Percentiles rank a stretch among this genome's conserved stretches.
phyloP scores from a whole-genome alignment of 2,888 invertebrate species.

The Coleophora flavipennella region DNA sequence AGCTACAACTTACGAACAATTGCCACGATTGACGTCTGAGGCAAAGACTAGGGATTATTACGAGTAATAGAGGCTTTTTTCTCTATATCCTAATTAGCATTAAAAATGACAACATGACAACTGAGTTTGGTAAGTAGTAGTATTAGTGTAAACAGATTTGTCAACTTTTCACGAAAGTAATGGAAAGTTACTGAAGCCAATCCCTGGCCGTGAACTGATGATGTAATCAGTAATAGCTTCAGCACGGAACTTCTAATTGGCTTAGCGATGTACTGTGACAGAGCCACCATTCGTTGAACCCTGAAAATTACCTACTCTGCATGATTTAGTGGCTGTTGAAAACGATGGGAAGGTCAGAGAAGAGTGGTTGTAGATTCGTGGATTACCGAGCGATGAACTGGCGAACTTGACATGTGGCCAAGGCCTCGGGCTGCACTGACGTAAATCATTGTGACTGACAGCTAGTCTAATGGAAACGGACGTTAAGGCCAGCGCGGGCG shows the following conservation, averaged over 20 bases:
- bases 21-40: too few relatives aligned
- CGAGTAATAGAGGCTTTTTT: too few relatives aligned
- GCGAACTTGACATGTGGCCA: conserved; percentile 33
- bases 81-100: too few relatives aligned
- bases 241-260: conserved; percentile 15
- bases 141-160: too few relatives aligned
- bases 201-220: background rate
- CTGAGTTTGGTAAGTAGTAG: too few relatives aligned
- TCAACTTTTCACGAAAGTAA: too few relatives aligned
- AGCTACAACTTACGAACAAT: too few relatives aligned
- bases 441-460: conserved; percentile 32
- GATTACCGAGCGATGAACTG: conserved; percentile 23
- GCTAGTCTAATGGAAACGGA: conserved; percentile 10
- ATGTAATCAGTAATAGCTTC: conserved; percentile 13
- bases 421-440: conserved; percentile 18
- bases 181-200: too few relatives aligned
- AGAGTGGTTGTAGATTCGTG: background rate
- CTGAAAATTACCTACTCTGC: background rate
- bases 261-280: conserved; percentile 15
- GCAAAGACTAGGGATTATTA: too few relatives aligned
- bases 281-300: background rate
- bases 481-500: background rate
- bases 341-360: too few relatives aligned
- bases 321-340: too few relatives aligned
- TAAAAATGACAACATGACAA: too few relatives aligned